Evolutionary conservation across 1,140 invertebrate genomes (phyloP).

Genomic region (Habropoda laboriosa): DNA sequence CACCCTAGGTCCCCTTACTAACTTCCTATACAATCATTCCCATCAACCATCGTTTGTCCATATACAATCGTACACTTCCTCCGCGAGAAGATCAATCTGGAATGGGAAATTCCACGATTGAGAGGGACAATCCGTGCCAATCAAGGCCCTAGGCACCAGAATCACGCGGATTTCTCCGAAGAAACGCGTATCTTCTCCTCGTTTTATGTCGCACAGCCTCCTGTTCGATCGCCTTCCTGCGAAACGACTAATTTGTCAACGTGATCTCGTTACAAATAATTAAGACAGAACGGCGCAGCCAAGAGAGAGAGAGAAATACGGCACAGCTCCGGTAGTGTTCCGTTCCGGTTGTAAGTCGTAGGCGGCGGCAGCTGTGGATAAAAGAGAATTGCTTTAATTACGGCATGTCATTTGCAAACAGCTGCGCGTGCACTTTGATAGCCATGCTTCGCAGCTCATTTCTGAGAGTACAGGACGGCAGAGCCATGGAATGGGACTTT

Average conservation of each 20-base stretch:
- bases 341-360: constrained; percentile 20
- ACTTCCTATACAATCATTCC: no score
- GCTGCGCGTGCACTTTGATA: constrained; percentile 45
- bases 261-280: constrained; percentile 15
- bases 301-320: constrained; percentile 31
- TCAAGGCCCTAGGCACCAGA: no score
- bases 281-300: constrained; percentile 15
- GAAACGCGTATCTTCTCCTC: no score
- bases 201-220: no score
- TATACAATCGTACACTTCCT: no score
- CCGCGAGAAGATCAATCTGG: no score
- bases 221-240: not conserved
- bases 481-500: constrained; percentile 3
- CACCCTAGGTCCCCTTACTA: no score
- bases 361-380: constrained; percentile 33
- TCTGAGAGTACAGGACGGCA: constrained; percentile 17
- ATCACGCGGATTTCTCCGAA: no score
- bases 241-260: not conserved
- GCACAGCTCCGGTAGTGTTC: not conserved
- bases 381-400: constrained; percentile 54
- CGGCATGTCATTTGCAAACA: constrained; percentile 50
- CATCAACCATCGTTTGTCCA: no score
- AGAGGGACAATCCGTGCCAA: no score
- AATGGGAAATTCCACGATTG: no score
- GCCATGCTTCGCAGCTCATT: constrained; percentile 50